Base-by-base conservation (phyloP, 2,113 vertebrate genomes). In the Benitochromis conjunctus region DNA sequence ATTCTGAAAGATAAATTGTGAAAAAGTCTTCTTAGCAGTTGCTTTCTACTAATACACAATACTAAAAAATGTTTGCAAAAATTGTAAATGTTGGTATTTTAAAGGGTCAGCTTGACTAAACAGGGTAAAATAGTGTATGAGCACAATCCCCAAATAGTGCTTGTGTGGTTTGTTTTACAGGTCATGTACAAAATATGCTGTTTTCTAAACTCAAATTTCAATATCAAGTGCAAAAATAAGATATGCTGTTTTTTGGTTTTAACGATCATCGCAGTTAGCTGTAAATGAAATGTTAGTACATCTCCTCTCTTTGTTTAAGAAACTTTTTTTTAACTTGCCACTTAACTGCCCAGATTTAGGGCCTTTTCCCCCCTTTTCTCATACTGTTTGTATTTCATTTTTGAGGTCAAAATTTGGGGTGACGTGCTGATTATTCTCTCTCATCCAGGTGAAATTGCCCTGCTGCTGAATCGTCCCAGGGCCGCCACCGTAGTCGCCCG, bases 401-500 rank as follows among this genome's bases (percentile, higher is more conserved):
- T 29, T 76, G 43, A 76, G 41, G 43, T 51, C 5, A 51, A 48
- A 76, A 51, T 19, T 19, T 51, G 69, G 43, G 43, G 10, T 26
- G 1, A 74, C 2, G 2, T 51, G 43, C 43, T 74, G n/a, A 80
- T 43, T 43, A 8, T 21, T 1, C 26, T 80, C 6, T 56, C 78
- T 60, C 81, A 69, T 83, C 1, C 94, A 99, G 98, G 99, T 84
- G 98, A 99, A 94, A 99, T 99, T 2, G 99, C 99, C 0, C 90
- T 99, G 60, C 94, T 99, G 91, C 93, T 99, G 90, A 99, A 99
- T 91, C 95, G 98, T 29, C 98, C 98, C n/a, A 95, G 98, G 38
- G 98, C 98, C 0, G 99, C 99, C 60, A 99, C 98, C 0, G 98
- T 99, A 53, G 98, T 99, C 82, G 98, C 98, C 7, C 97, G 98